Base-by-base conservation (phyloP, 2,888 invertebrate genomes). In the Portevinia maculata region DNA sequence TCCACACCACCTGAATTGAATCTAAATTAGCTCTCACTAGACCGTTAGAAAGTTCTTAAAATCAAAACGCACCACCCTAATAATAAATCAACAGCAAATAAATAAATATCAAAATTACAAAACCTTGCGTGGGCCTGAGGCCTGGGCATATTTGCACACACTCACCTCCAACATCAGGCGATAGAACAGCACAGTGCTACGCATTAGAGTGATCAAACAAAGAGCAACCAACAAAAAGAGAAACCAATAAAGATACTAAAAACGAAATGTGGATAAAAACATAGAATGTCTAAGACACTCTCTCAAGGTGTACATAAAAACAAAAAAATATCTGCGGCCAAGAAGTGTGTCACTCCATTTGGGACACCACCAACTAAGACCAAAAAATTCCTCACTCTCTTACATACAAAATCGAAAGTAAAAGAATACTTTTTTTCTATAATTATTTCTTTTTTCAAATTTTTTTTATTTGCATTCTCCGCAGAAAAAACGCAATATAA, bases 1-100 rank as follows among this genome's bases (percentile, higher is more conserved):
- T 11, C 44, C 30, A 19, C 30, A 19, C 44, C 75, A 75, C 52
- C 60, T 55, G 53, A 62, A 62, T 50, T 41, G 76, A 70, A 78
- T 78, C 55, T 57, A 55, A 62, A 78, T 57, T 55, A 70, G 62
- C 62, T 70, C 55, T 70, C 62, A 70, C 62, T 70, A 64, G 44
- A 44, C 76, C 70, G 70, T 78, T 78, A 70, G 76, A 78, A 78
- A 78, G 70, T 70, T 78, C 76, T 78, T 55, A 74, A 44, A 44
- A 11, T 19, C 19, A 17, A 9, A 44, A 59, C 41, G 15, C 52
- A 69, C 17, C 11, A 44, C 19, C 37, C 13, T 44, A 34, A 32
- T 30, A 50, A 65, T 44, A 44, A 44, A 21, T 44, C 48, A 75
- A 73, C 21, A 44, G 34, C 24, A 71, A 46, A 62, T 6, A 37